Evolutionary conservation across 2,797 vertebrate genomes (phyloP).

Genomic region (Thripadectes ignobilis): DNA sequence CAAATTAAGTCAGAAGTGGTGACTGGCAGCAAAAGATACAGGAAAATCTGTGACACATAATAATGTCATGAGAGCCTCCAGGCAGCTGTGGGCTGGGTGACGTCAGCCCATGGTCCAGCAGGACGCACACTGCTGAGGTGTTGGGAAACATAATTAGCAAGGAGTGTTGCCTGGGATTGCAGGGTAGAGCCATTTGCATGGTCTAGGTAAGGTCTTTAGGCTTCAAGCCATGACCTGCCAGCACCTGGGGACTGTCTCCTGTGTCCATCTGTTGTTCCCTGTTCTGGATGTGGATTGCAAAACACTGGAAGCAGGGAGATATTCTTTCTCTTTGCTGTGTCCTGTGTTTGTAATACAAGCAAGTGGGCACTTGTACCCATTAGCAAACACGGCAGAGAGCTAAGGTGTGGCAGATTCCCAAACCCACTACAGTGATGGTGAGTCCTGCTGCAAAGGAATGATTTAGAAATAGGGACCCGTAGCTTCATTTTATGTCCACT

Average conservation of each 20-base stretch:
- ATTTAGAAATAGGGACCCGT: neutral
- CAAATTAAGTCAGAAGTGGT: neutral
- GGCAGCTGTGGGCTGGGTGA: neutral
- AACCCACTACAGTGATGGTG: neutral
- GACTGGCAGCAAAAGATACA: neutral
- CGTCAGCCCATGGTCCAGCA: neutral
- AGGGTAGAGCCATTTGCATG: neutral
- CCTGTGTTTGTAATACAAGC: neutral
- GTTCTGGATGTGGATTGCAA: neutral
- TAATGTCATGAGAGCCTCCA: neutral
- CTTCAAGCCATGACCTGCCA: neutral
- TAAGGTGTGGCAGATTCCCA: neutral
- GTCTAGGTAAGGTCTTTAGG: neutral
- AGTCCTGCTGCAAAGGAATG: neutral
- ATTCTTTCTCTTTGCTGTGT: neutral
- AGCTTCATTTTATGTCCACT: neutral
- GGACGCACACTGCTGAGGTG: fast-evolving
- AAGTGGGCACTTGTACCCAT: fast-evolving
- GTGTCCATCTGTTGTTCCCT: neutral
- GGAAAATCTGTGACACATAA: neutral
- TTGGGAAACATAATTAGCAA: neutral
- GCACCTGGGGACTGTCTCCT: neutral
- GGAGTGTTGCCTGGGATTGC: neutral
- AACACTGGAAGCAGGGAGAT: neutral
- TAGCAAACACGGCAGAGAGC: neutral